Conservation (phyloP, 2,113 vertebrate species). For the Struthio camelus region DNA sequence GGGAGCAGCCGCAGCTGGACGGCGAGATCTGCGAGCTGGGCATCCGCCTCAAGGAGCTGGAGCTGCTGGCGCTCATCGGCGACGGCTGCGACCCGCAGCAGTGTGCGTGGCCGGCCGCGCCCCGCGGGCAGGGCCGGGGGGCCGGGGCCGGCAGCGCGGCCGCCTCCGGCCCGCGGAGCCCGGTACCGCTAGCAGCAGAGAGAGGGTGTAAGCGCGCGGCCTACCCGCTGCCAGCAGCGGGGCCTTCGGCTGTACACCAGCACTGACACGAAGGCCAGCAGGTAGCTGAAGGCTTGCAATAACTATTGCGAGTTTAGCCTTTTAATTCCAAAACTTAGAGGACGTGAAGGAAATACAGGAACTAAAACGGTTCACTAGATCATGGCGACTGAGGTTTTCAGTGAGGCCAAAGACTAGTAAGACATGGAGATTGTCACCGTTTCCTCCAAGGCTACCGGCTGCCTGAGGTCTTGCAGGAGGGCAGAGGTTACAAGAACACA, state of each 20-base stretch:
- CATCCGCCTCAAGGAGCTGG: constrained; percentile 67
- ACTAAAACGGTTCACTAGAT: neutral
- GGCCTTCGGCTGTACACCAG: rapidly evolving
- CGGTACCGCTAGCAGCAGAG: rapidly evolving
- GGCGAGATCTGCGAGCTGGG: constrained; percentile 59
- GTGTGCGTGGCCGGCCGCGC: constrained; percentile 35
- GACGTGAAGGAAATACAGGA: neutral
- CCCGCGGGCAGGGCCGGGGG: too few relatives aligned
- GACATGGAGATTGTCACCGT: rapidly evolving
- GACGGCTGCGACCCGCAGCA: constrained; percentile 46
- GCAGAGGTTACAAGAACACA: neutral
- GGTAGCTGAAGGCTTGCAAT: neutral
- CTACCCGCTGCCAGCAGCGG: rapidly evolving
- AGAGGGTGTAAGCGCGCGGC: rapidly evolving
- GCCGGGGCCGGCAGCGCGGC: neutral
- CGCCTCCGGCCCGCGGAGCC: too few relatives aligned
- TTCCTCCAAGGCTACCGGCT: neutral
- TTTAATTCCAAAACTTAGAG: neutral
- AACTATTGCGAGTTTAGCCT: neutral
- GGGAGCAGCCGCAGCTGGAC: neutral
- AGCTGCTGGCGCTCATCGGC: constrained; percentile 53
- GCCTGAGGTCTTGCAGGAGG: neutral
- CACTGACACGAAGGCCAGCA: rapidly evolving
- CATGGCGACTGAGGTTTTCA: too few relatives aligned
- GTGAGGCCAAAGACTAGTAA: neutral